A percentile compares a stretch with the other conserved stretches of the same genome.
phyloP scores from a whole-genome alignment of 2,113 vertebrate species.

The Gnathonemus longibarbis region DNA sequence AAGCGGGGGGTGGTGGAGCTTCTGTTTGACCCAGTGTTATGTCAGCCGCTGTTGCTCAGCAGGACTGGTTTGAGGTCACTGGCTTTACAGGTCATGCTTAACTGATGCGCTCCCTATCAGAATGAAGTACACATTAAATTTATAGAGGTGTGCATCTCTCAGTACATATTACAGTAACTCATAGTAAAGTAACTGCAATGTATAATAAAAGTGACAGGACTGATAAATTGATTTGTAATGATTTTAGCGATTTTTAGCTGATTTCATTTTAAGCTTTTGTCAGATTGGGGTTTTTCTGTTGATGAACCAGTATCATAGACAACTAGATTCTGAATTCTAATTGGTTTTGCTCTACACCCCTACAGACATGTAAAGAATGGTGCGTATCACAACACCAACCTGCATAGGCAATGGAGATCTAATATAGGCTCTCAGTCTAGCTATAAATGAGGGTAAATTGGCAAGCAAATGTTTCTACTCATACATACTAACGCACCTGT shows the following conservation, averaged over 20 bases:
- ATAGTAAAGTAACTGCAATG: neutral
- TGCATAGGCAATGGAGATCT: neutral
- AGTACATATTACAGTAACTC: neutral
- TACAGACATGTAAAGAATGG: neutral
- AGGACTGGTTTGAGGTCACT: neutral
- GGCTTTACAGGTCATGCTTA: neutral
- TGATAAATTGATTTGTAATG: neutral
- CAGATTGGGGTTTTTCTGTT: neutral
- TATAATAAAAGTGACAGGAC: neutral
- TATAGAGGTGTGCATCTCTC: neutral
- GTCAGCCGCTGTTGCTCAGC: neutral
- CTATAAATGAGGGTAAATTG: neutral
- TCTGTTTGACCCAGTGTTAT: neutral
- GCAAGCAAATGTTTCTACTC: neutral
- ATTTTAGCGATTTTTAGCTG: neutral
- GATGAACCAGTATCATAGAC: neutral
- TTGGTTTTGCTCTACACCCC: neutral
- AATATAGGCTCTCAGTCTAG: neutral
- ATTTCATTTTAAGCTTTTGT: neutral
- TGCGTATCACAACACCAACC: neutral
- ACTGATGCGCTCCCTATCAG: neutral
- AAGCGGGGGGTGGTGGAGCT: neutral
- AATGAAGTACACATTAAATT: neutral
- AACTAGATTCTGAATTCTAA: neutral
- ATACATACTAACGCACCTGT: neutral